Conservation (phyloP, 2,797 vertebrate species). For the Lateolabrax maculatus region DNA sequence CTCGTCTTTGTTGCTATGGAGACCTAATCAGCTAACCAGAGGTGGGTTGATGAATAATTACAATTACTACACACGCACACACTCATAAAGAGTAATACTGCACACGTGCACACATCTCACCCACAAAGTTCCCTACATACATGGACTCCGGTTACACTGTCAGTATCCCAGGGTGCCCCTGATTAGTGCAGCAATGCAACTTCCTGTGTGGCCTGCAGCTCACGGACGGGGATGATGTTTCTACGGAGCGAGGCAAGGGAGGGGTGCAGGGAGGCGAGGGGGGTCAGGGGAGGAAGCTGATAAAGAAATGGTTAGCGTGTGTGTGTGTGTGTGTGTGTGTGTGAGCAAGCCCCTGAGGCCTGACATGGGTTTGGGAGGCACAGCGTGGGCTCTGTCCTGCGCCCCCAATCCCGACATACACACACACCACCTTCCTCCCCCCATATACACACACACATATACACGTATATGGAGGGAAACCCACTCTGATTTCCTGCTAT, state of each 20-base stretch:
- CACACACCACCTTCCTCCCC: conserved; percentile 40
- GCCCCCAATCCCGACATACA: conserved; percentile 34
- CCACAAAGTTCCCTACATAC: conserved; percentile 47
- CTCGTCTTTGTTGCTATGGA: conserved; percentile 73
- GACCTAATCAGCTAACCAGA: conserved; percentile 74
- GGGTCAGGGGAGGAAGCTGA: conserved; percentile 54
- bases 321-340: conserved; percentile 37
- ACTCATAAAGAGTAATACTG: conserved; percentile 6
- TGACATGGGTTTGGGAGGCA: conserved; percentile 78
- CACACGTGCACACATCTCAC: conserved; percentile 43
- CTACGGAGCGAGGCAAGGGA: conserved; percentile 39
- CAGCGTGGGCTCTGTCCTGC: conserved; percentile 78
- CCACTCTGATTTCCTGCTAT: conserved; percentile 89
- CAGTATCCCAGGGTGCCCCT: conserved; percentile 77
- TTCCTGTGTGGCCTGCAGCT: conserved; percentile 86
- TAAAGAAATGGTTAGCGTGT: conserved; percentile 65
- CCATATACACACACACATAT: conserved; percentile 39
- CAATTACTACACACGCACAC: conserved; percentile 32
- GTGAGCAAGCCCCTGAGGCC: conserved; percentile 59
- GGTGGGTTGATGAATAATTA: conserved; percentile 75
- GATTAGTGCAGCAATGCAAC: conserved; percentile 82
- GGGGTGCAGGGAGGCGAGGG: conserved; percentile 10
- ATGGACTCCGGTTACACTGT: conserved; percentile 76
- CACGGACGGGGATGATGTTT: conserved; percentile 69
- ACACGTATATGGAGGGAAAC: conserved; percentile 74